Conservation (phyloP, 1,140 invertebrate species). For the Drosophila setifemur region DNA sequence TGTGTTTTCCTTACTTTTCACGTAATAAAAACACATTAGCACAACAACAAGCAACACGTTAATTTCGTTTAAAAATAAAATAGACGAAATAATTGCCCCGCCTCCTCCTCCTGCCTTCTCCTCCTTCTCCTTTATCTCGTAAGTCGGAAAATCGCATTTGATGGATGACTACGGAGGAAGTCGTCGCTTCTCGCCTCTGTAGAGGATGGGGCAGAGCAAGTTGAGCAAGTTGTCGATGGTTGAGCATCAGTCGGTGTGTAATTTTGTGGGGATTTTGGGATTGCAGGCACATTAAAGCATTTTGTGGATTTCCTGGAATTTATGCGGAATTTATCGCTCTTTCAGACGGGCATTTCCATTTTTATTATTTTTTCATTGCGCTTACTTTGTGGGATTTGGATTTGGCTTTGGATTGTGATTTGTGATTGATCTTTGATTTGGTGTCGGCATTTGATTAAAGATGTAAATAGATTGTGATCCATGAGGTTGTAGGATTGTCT, state of each 20-base stretch:
- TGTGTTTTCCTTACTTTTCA: constrained; percentile 60
- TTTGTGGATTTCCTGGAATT: constrained; percentile 76
- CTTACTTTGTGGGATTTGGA: constrained; percentile 51
- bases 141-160: constrained; percentile 63
- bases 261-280: constrained; percentile 11
- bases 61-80: constrained; percentile 76
- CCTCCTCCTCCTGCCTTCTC: constrained; percentile 17
- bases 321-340: constrained; percentile 57
- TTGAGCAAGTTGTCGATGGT: constrained; percentile 50
- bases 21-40: constrained; percentile 74
- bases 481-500: background rate
- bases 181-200: constrained; percentile 33
- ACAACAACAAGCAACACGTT: constrained; percentile 54
- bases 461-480: constrained; percentile 45
- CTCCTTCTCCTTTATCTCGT: background rate
- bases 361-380: background rate
- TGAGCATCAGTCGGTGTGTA: constrained; percentile 38
- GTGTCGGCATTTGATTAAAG: constrained; percentile 32
- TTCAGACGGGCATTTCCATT: background rate
- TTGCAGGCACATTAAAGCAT: constrained; percentile 46
- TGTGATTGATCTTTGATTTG: constrained; percentile 74
- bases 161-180: constrained; percentile 62
- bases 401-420: constrained; percentile 71
- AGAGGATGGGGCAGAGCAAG: no score
- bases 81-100: constrained; percentile 77